These are phyloP conservation scores for Zygaena filipendulae DNA, from an alignment of 2,888 invertebrate species.

Conservation along the genomic window DNA sequence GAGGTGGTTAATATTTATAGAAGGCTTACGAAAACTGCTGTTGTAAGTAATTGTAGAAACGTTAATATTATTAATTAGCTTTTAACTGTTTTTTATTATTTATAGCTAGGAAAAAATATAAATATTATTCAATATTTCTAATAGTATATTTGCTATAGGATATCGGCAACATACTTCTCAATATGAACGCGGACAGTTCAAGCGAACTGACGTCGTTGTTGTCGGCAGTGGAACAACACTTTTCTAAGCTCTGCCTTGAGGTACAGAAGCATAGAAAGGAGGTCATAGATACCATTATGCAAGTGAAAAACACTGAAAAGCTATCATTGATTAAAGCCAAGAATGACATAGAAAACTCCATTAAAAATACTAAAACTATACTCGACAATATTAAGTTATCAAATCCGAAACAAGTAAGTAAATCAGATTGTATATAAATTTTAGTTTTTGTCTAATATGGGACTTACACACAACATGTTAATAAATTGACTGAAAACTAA, in stretches of 20 bases:
- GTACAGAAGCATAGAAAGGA: constrained; percentile 63
- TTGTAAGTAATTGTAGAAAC: constrained; percentile 39
- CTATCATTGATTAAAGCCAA: constrained; percentile 36
- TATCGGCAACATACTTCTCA: constrained; percentile 42
- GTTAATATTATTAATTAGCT: no score
- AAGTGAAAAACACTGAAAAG: constrained; percentile 33
- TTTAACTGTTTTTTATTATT: no score
- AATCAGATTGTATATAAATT: no score
- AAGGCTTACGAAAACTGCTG: constrained; percentile 52
- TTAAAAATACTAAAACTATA: constrained; percentile 30
- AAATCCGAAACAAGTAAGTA: constrained; percentile 33
- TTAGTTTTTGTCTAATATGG: constrained; percentile 1
- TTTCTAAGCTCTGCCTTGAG: constrained; percentile 53
- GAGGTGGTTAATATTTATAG: constrained; percentile 46
- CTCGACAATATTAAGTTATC: constrained; percentile 18
- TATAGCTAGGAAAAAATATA: no score
- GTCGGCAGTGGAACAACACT: constrained; percentile 54
- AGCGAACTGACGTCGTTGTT: constrained; percentile 32
- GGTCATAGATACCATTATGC: constrained; percentile 35
- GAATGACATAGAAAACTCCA: constrained; percentile 27
- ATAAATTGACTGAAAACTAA: no score
- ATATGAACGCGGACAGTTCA: constrained; percentile 34
- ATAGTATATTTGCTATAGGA: no score
- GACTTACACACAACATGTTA: no score
- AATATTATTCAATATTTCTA: no score